Base-by-base conservation (phyloP, 1,140 invertebrate species). In the Oreohelix idahoensis region DNA sequence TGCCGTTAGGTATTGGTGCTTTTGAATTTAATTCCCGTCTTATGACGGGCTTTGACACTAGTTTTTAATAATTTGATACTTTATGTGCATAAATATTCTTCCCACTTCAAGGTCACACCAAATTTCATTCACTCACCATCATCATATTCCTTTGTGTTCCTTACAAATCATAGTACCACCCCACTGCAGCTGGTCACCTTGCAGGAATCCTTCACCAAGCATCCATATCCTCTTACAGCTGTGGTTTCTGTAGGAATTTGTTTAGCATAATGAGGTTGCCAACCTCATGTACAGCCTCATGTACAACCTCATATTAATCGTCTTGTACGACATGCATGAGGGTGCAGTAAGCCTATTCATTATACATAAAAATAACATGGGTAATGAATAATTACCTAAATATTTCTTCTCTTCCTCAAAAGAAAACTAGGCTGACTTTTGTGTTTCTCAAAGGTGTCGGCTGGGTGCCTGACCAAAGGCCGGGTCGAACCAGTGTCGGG, bases 391-490 rank as follows among this genome's bases (percentile, higher is more conserved):
- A 23, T 32, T 76, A 76, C 74, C 74, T 76, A 76, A 51, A 45
- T 39, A 0, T 76, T 76, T 76, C 45, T 76, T n/a, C 45, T 45
- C 42, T 76, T 76, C 11, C 74, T 45, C 29, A 76, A 53, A 13
- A 76, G 36, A 76, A 76, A 76, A 51, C 45, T 76, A 11, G 74
- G 74, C 20, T 76, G 74, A 23, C 39, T 76, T 35, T 32, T 51
- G 8, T 76, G 74, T 53, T 76, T 76, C 42, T 76, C 74, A 51
- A 76, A 76, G n/a, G 32, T 76, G 32, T n/a, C 53, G n/a, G 74
- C 10, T 20, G 39, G 2, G 45, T 53, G 42, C 29, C 45, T 26
- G 29, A 51, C 29, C 5, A 45, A n/a, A 0, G 71, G 36, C 1
- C 36, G 36, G 5, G n/a, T 26, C 0, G 10, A 0, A 26, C n/a